Base-by-base conservation (phyloP, 2,888 invertebrate species). In the Pristionchus mayeri region DNA sequence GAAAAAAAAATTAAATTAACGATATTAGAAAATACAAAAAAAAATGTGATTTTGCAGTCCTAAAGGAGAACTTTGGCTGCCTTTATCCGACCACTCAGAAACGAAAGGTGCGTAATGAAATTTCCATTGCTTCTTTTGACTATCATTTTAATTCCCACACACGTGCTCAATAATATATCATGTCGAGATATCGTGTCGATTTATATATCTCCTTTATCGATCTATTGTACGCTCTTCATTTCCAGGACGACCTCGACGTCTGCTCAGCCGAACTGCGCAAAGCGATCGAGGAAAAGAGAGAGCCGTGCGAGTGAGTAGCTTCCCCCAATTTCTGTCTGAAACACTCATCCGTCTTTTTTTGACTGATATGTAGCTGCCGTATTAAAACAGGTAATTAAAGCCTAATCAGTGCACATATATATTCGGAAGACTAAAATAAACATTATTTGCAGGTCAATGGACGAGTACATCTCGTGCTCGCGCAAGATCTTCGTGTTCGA, bases 161-260 rank as follows among this genome's bases (percentile, higher is more conserved):
- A 44, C 13, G 44, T 13, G 44, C 44, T 44, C 7, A 44, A 13
- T 9, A 13, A 13, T 57, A 80, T 57, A 21, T 57, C 63, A 63
- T 63, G 82, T 67, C 63, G 67, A 63, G 82, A 79, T 76, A 48
- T 76, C 50, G 48, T 76, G 40, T 24, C 6, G 13, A 44, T 44
- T 6, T 9, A 44, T 44, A 9, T 44, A 9, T 44, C 13, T 44
- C 13, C 6, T 9, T 44, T 44, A 44, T 9, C 6, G 13, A 44
- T 9, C 6, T 44, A 44, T 44, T 44, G n/a, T n/a, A n/a, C n/a
- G n/a, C n/a, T n/a, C n/a, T n/a, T n/a, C n/a, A n/a, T n/a, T 11
- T 60, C 11, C 60, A 60, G 60, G 24, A 27, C 11, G 60, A 60
- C 60, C 60, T 60, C 13, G 60, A 27, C 27, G 60, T 60, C 11